These are phyloP conservation scores for Stylophora pistillata DNA, from an alignment of 64 coral and sea anemone genomes.

Conservation along the genomic window DNA sequence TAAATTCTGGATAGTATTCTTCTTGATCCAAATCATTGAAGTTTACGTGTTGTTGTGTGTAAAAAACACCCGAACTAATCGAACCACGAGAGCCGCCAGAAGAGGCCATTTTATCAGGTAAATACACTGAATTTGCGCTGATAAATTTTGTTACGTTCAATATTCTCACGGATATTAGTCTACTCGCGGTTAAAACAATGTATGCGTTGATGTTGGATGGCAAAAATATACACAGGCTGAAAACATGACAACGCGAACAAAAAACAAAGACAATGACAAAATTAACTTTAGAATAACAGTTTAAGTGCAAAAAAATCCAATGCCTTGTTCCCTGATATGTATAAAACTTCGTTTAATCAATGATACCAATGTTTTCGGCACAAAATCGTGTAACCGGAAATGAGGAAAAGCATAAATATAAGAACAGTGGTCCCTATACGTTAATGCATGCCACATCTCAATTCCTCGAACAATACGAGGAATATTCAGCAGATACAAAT, in stretches of 20 bases:
- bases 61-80: neutral
- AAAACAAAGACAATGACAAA: neutral
- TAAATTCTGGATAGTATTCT: conserved; percentile 5
- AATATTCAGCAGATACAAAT: neutral
- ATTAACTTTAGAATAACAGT: neutral
- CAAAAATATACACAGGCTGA: neutral
- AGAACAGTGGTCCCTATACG: neutral
- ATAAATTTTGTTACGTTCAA: neutral
- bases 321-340: neutral
- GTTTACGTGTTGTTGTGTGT: conserved; percentile 10
- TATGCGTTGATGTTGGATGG: neutral
- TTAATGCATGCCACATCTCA: neutral
- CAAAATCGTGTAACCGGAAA: conserved; percentile 25
- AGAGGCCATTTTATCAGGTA: neutral
- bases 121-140: neutral
- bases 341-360: neutral
- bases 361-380: neutral
- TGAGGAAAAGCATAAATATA: neutral
- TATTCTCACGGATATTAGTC: neutral
- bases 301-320: neutral
- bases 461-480: conserved; percentile 11
- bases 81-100: conserved; percentile 1
- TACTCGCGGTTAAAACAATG: neutral
- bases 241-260: neutral
- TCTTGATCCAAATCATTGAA: conserved; percentile 19